A percentile compares a stretch with the other conserved stretches of the same genome.
Conservation (phyloP, 23 tunicate genomes). For the Ciona savignyi region DNA sequence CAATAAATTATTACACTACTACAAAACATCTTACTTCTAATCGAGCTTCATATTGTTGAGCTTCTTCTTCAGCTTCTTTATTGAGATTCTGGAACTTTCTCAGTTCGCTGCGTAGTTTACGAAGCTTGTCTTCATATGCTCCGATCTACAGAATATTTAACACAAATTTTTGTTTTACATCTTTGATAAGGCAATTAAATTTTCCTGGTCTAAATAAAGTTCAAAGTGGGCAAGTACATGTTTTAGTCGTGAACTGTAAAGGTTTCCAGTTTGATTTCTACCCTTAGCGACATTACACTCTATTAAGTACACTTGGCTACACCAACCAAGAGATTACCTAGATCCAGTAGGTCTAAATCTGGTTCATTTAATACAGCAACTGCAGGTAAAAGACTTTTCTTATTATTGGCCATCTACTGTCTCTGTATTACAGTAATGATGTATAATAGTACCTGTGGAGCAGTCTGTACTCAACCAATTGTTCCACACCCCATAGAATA, state of each 20-base stretch:
- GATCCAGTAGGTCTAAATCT: too few species aligned
- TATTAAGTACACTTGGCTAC: too few species aligned
- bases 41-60: constrained; percentile 28
- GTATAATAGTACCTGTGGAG: neutral
- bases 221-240: too few species aligned
- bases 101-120: constrained; percentile 51
- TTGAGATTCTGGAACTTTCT: constrained; percentile 40
- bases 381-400: too few species aligned
- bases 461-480: neutral
- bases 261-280: too few species aligned
- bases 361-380: too few species aligned
- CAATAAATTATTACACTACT: neutral
- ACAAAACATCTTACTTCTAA: constrained; percentile 18
- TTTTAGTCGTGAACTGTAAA: too few species aligned
- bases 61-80: constrained; percentile 61
- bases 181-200: too few species aligned
- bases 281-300: too few species aligned
- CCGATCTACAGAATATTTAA: constrained; percentile 25
- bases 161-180: too few species aligned
- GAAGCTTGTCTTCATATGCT: constrained; percentile 80
- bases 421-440: neutral
- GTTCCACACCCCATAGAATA: neutral
- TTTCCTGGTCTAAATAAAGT: too few species aligned
- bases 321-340: neutral
- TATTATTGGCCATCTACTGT: too few species aligned